Percentiles rank a stretch among this genome's conserved stretches.
Conservation (phyloP, 2,797 vertebrate genomes). For the Iguana delicatissima region DNA sequence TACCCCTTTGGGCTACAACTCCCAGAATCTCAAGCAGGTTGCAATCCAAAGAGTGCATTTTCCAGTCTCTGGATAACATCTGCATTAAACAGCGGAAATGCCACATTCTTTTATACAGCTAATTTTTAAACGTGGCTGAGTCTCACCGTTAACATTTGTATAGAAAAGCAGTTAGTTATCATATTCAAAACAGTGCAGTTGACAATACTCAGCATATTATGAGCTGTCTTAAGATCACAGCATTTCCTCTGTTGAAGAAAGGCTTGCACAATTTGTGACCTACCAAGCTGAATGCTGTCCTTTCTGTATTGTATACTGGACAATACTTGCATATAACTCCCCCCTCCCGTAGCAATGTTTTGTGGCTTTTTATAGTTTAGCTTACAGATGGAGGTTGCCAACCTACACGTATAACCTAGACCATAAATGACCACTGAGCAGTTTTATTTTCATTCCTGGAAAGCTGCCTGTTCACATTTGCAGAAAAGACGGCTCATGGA, state of each 20-base stretch:
- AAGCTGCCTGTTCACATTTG: constrained; percentile 16
- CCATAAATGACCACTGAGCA: constrained; percentile 32
- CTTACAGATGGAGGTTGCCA: neutral
- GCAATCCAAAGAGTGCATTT: no score
- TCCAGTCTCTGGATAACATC: neutral
- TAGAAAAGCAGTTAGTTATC: neutral
- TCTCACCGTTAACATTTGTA: no score
- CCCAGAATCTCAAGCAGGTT: no score
- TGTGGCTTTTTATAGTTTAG: neutral
- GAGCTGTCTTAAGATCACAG: neutral
- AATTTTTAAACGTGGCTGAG: neutral
- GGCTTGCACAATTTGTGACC: constrained; percentile 10
- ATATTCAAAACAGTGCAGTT: neutral
- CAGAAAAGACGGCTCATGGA: constrained; percentile 32
- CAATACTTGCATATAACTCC: neutral
- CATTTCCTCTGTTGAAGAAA: neutral
- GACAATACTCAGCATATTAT: neutral
- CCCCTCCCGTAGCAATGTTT: neutral
- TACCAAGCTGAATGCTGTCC: neutral
- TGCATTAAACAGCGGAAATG: neutral
- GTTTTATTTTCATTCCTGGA: constrained; percentile 5
- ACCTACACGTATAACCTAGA: neutral
- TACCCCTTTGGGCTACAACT: no score
- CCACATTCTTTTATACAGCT: neutral
- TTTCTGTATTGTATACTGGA: neutral